Conservation (phyloP, 2,888 invertebrate species). For the Chamaedrilus cognettii region DNA sequence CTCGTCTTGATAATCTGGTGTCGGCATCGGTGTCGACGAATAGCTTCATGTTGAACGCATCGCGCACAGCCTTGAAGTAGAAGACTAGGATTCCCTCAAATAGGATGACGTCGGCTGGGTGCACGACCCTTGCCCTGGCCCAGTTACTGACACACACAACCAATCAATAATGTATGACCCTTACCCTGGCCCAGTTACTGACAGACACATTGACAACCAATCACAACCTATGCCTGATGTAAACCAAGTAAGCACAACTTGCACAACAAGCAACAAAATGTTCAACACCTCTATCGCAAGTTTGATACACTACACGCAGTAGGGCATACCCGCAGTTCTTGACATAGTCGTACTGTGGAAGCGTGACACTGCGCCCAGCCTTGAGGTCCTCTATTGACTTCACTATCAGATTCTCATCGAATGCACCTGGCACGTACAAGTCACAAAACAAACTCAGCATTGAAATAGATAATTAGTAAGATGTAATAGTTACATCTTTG, state of each 20-base stretch:
- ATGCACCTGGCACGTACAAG: slow-evolving; percentile 84
- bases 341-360: slow-evolving; percentile 81
- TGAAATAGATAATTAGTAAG: no score
- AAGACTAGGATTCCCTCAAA: slow-evolving; percentile 98
- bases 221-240: no score
- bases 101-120: slow-evolving; percentile 95
- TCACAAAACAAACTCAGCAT: no score
- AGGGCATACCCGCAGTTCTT: slow-evolving; percentile 29
- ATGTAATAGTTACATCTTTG: no score
- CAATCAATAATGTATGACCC: no score
- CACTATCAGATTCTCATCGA: slow-evolving; percentile 84
- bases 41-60: slow-evolving; percentile 97
- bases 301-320: no score
- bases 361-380: slow-evolving; percentile 81
- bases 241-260: no score
- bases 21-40: slow-evolving; percentile 99
- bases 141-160: slow-evolving; percentile 33
- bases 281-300: no score
- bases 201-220: no score
- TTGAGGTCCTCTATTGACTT: slow-evolving; percentile 80
- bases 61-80: slow-evolving; percentile 92
- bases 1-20: slow-evolving; percentile 91
- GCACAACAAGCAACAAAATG: no score
- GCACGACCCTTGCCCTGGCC: slow-evolving; percentile 69
- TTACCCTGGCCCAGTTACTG: no score